Base-by-base conservation (phyloP, 1,140 invertebrate genomes). In the Anastrepha obliqua region DNA sequence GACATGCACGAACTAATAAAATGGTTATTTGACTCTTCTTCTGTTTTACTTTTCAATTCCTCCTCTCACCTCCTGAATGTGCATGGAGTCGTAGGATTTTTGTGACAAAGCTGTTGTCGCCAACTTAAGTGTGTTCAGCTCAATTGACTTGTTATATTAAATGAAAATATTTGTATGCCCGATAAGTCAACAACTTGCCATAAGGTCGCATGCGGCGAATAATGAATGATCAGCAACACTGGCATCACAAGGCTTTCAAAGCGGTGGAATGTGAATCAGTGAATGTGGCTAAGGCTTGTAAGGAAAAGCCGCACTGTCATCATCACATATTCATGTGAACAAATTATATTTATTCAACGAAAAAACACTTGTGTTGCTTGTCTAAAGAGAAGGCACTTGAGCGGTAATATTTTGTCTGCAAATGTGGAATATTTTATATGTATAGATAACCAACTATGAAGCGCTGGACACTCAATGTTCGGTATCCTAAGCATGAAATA, bases 121-220 rank as follows among this genome's bases (percentile, higher is more conserved):
- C 39, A 70, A 39, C 67, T 70, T 29, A 70, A 70, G 67, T 70
- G 44, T 70, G 67, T 39, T 70, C 67, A 70, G 42, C 42, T 70
- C 67, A 70, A 70, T 70, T 70, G 67, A 70, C 67, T 70, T 70
- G 67, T 70, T 70, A 70, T 70, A 70, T 70, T 70, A 70, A 70
- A 70, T 70, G 42, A 70, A 70, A 70, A 70, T 70, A 70, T 70
- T 70, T 70, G 67, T 39, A 70, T 70, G 42, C 2, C 47, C 67
- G 11, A 70, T 13, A 70, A 70, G 67, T 70, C 67, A 70, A 70
- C 67, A 70, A 39, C 67, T 70, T 70, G 67, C 67, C 9, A 70
- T 70, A 39, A 42, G 67, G 67, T 70, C 67, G 17, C 29, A 70
- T 70, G 29, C 11, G 51, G 11, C 6, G 51, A 55, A 55, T 6